Evolutionary conservation across 1,140 invertebrate species (phyloP), one percentile per base, ranked within the genome.

Genomic region (Coptotermes formosanus): DNA sequence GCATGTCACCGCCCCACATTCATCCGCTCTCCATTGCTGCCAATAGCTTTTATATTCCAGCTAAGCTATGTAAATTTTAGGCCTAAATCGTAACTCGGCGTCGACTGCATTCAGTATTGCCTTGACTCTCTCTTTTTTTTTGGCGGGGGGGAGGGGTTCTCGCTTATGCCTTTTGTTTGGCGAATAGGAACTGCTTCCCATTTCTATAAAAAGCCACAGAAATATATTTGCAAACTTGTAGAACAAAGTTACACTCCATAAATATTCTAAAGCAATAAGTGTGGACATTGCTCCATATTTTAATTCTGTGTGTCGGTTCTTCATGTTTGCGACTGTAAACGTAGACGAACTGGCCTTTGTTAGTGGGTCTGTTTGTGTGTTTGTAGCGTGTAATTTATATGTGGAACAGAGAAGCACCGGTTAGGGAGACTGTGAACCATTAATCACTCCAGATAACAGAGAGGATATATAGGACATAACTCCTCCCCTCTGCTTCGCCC

Each of bases 321-420:
- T 23, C 16, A 23, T 64, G 59, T 64, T 64, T 64, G 59, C 21
- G 59, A 64, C 59, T 64, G 25, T 64, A 64, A 64, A n/a, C 59
- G 25, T n/a, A 23, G 14, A 64, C 59, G 59, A 64, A 8, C 59
- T 64, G 59, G 1, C 59, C 59, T 64, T 64, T n/a, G 59, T 64
- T 64, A 8, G 14, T 64, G 11, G 21, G 59, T 64, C 19, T 64
- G 59, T 64, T 64, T 64, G 59, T 64, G 59, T 64, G 59, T 64
- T 64, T 64, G 59, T 64, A 64, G 59, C 59, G 59, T 64, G 59
- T 64, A 64, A 64, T 64, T 64, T 64, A 64, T 64, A 64, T 64
- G 19, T 64, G 59, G 59, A 64, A 64, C 59, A 64, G 21, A 64
- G 59, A 23, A 64, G 59, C 59, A 64, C 59, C 59, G 59, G 59